Conservation (phyloP, 2,113 vertebrate genomes). For the Edolisoma coerulescens region DNA sequence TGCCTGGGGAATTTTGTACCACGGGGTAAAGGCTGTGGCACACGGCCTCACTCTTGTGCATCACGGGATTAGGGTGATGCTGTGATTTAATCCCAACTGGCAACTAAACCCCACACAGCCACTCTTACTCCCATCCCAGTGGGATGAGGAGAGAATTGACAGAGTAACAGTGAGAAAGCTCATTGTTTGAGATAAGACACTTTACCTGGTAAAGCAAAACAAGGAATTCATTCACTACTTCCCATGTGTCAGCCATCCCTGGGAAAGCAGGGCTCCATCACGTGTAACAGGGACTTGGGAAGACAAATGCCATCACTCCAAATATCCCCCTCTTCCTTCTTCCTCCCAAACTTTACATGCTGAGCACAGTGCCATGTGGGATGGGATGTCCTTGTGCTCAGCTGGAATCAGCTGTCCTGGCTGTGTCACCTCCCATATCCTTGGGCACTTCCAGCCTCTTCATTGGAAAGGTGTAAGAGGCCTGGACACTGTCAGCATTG, state of each 20-base stretch:
- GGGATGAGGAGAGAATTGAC: not conserved
- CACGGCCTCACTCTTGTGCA: rapidly evolving
- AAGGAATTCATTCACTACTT: not conserved
- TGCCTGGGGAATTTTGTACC: rapidly evolving
- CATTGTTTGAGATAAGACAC: not conserved
- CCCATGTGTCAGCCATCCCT: not conserved
- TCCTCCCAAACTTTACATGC: not conserved
- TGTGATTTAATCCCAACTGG: not conserved
- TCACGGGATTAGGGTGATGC: not conserved
- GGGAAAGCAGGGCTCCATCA: not conserved
- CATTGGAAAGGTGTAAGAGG: not conserved
- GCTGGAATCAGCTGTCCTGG: not conserved
- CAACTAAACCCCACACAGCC: not conserved
- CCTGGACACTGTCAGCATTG: not conserved
- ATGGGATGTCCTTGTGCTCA: not conserved
- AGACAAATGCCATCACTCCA: not conserved
- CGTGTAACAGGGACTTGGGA: not conserved
- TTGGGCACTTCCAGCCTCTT: no score
- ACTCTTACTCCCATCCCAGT: not conserved
- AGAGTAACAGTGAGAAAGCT: not conserved
- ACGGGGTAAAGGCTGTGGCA: rapidly evolving
- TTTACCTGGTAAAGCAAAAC: not conserved
- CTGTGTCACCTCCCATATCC: not conserved
- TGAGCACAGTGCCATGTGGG: not conserved
- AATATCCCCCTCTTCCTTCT: not conserved